Base-by-base conservation (phyloP, 2,797 vertebrate genomes). In the Helostoma temminkii region DNA sequence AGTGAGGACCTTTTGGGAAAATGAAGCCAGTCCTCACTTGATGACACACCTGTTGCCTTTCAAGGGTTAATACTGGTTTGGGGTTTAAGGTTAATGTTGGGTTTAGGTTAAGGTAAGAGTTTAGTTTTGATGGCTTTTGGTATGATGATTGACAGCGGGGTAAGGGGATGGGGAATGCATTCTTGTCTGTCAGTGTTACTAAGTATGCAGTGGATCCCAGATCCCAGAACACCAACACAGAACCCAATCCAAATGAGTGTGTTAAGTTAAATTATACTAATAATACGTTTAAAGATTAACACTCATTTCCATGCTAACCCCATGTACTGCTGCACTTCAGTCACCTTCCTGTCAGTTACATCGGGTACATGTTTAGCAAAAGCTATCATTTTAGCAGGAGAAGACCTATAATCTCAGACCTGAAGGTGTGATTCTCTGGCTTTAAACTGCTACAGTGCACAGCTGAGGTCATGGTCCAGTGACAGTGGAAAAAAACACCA, bases 181-280 rank as follows among this genome's bases (percentile, higher is more conserved):
- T 4, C n/a, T 2, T 36, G 34, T 5, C 34, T 14, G 34, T 36
- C 10, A 97, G n/a, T n/a, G 39, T 18, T 18, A 5, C 9, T 41
- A n/a, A 39, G 37, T 18, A 18, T 18, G 1, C 12, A 12, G 12
- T 14, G n/a, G n/a, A n/a, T n/a, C n/a, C n/a, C n/a, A n/a, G n/a
- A n/a, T n/a, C n/a, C n/a, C n/a, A n/a, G n/a, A n/a, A n/a, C n/a
- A n/a, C n/a, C n/a, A n/a, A n/a, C n/a, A n/a, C n/a, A n/a, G n/a
- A n/a, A n/a, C n/a, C n/a, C n/a, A n/a, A n/a, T n/a, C n/a, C n/a
- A n/a, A n/a, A n/a, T n/a, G n/a, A n/a, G n/a, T n/a, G n/a, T n/a
- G n/a, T n/a, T n/a, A 16, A 62, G 11, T 39, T 3, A 63, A 30
- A 18, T 25, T 21, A 45, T 45, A 14, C 11, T 11, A 45, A 45